Conservation (phyloP, 2,113 vertebrate species). For the Tretioscincus oriximinensis region DNA sequence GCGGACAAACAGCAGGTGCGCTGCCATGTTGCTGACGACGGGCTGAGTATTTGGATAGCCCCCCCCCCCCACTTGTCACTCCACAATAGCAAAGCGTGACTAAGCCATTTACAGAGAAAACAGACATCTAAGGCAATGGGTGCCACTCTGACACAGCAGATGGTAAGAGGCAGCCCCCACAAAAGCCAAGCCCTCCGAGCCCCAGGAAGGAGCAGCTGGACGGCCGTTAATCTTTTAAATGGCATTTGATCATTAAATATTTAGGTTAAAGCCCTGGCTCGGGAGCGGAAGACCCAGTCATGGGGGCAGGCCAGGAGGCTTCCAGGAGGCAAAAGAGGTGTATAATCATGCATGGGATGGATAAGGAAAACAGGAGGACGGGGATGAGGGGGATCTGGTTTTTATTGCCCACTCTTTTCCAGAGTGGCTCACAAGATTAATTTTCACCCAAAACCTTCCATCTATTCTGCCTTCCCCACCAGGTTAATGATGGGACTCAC, state of each 20-base stretch:
- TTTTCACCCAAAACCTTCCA: no score
- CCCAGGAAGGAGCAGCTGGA: constrained; percentile 23
- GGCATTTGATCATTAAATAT: constrained; percentile 64
- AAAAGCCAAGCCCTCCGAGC: neutral
- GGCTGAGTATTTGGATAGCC: neutral
- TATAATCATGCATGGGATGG: constrained; percentile 11
- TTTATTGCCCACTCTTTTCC: no score
- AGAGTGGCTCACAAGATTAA: no score
- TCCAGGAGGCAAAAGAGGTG: constrained; percentile 56
- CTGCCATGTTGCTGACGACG: neutral
- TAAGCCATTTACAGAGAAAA: constrained; percentile 16
- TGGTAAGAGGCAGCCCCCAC: neutral
- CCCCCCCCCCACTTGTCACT: neutral
- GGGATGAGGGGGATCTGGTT: no score
- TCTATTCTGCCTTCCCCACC: no score
- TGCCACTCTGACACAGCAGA: constrained; percentile 46
- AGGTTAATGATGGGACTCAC: no score
- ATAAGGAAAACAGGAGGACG: no score
- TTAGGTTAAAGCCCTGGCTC: constrained; percentile 56
- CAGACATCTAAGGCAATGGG: constrained; percentile 31
- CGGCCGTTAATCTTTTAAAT: constrained; percentile 63
- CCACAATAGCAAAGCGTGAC: rapidly evolving
- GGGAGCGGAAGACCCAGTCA: constrained; percentile 36
- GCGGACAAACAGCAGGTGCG: neutral
- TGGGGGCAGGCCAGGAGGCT: constrained; percentile 38